These are phyloP conservation scores for Dendrolimus kikuchii DNA, from an alignment of 1,140 invertebrate genomes.

Conservation along the genomic window DNA sequence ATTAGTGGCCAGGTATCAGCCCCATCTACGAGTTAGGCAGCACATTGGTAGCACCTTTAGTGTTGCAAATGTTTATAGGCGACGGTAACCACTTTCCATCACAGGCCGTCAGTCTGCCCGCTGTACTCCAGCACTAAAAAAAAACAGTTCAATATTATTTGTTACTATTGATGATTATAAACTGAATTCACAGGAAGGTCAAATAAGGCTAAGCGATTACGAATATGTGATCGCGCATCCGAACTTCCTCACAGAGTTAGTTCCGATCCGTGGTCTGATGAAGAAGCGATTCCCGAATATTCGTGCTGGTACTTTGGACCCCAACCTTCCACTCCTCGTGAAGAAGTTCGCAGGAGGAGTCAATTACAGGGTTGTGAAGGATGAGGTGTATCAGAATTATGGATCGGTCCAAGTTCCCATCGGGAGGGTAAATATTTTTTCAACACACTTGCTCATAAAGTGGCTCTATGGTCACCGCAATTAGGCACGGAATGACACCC, in stretches of 20 bases:
- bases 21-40: too few relatives aligned
- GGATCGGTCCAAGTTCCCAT: slow-evolving; percentile 77
- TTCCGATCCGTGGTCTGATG: slow-evolving; percentile 81
- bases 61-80: too few relatives aligned
- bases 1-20: too few relatives aligned
- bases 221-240: slow-evolving; percentile 83
- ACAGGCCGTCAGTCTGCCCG: not conserved
- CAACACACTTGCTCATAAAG: too few relatives aligned
- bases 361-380: slow-evolving; percentile 76
- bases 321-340: slow-evolving; percentile 75
- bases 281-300: slow-evolving; percentile 83
- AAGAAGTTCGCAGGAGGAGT: slow-evolving; percentile 78
- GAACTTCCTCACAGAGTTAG: slow-evolving; percentile 82
- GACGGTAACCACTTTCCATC: too few relatives aligned
- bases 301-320: slow-evolving; percentile 78
- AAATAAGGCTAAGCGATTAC: slow-evolving; percentile 79
- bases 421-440: slow-evolving; percentile 74
- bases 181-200: slow-evolving; percentile 73
- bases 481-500: too few relatives aligned
- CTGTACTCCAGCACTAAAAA: not conserved
- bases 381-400: slow-evolving; percentile 79
- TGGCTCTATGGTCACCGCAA: too few relatives aligned
- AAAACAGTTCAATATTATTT: too few relatives aligned
- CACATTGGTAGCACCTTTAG: too few relatives aligned
- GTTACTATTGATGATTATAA: too few relatives aligned